Base-by-base conservation (phyloP, 2,888 invertebrate species). In the Carterocephalus palaemon region DNA sequence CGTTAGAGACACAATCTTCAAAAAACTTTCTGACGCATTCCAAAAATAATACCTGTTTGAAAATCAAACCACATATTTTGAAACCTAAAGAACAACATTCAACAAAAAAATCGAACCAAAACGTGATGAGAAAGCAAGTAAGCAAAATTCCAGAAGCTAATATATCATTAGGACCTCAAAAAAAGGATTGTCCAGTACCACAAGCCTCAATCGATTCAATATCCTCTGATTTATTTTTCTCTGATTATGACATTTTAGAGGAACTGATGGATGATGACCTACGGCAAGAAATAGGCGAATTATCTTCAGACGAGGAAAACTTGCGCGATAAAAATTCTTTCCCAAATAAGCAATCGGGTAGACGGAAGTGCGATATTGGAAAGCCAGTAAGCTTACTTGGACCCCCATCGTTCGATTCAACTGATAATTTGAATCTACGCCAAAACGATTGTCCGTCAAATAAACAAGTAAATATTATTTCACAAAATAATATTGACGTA, bases 191-290 rank as follows among this genome's bases (percentile, higher is more conserved):
- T 15, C 5, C 8, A 3, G 20, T 20, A 3, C 16, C 8, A 12
- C 23, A 49, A 47, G 28, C 60, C 67, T 1, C 62, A 53, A 2
- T 42, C 19, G 34, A 46, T 64, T 70, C 76, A n/a, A 75, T 75
- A 47, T 72, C 73, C 58, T 71, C 82, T 1, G 73, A 75, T 1
- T 72, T 80, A 53, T 70, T 58, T 1, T 78, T 75, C 57, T 75
- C 80, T 4, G 84, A 85, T 51, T 83, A 81, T 48, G 82, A 82
- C 52, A 59, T 82, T n/a, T 53, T 86, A 48, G 84, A 81, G 48
- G 88, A 85, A 67, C 65, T 80, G 47, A 83, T 80, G 70, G 87
- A 76, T 57, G 85, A 81, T 53, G 87, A 80, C 51, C 64, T 78
- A 46, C 64, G 72, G 43, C 60, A 85, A 75, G 75, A 89, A 73